Conservation (phyloP, 2,888 invertebrate genomes). For the Baronia brevicornis region DNA sequence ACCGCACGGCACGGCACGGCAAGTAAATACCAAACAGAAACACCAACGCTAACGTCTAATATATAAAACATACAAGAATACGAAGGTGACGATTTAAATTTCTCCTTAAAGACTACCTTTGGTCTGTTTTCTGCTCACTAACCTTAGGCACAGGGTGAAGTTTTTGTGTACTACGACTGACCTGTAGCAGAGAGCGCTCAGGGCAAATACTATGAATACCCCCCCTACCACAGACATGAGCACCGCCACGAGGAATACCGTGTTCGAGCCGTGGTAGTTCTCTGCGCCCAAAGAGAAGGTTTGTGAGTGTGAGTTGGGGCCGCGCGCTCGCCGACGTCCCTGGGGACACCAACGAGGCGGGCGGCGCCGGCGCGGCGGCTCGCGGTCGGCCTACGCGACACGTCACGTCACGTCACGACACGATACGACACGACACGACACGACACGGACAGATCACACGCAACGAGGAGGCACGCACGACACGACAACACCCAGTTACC, state of each 20-base stretch:
- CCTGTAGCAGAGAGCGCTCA: conserved; percentile 99
- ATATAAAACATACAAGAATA: conserved; percentile 71
- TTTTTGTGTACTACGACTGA: conserved; percentile 99
- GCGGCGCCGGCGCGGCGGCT: conserved; percentile 39
- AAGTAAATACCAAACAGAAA: conserved; percentile 69
- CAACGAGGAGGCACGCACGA: conserved; percentile 58
- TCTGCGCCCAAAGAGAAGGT: conserved; percentile 80
- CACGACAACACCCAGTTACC: conserved; percentile 71
- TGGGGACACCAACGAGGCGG: conserved; percentile 26
- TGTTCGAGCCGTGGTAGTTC: conserved; percentile 98
- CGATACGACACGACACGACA: conserved; percentile 48
- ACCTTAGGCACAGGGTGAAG: conserved; percentile 99
- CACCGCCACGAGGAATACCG: conserved; percentile 97
- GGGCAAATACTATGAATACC: conserved; percentile 98
- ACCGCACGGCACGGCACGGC: no score
- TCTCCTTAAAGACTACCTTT: conserved; percentile 79
- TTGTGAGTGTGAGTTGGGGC: conserved; percentile 43
- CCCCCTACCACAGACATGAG: conserved; percentile 99
- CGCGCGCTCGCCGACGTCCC: conserved; percentile 32
- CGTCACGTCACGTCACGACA: conserved; percentile 34
- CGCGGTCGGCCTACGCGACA: conserved; percentile 48
- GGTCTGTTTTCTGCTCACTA: conserved; percentile 93
- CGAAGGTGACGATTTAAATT: conserved; percentile 76
- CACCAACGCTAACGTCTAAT: conserved; percentile 74
- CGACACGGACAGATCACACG: conserved; percentile 31